Conservation (phyloP, 2,113 vertebrate genomes). For the Cynocephalus volans region DNA sequence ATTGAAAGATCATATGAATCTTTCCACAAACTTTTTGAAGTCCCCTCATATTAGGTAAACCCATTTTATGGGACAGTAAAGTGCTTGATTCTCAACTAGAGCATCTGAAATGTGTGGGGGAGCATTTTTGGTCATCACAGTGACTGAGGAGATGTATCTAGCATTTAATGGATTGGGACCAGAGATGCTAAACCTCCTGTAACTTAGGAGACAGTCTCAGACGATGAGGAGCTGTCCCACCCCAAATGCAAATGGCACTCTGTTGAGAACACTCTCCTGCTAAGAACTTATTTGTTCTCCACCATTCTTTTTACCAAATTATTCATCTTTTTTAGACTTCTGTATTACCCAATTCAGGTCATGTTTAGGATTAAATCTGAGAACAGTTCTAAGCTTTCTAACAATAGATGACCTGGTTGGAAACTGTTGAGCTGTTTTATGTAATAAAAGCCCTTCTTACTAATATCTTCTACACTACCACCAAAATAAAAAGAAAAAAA, state of each 20-base stretch:
- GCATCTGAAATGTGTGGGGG: not conserved
- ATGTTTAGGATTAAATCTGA: not conserved
- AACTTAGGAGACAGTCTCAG: not conserved
- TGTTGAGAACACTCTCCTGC: not conserved
- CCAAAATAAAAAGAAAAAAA: not conserved
- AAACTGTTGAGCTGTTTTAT: not conserved
- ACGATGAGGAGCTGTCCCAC: not conserved
- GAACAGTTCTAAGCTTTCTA: not conserved
- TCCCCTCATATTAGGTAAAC: too few relatives aligned
- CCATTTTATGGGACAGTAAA: not conserved
- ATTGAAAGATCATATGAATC: too few relatives aligned
- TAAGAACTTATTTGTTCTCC: not conserved
- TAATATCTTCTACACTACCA: not conserved
- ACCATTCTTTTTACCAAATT: not conserved
- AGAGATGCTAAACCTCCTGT: not conserved
- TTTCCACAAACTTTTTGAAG: too few relatives aligned
- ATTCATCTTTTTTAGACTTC: not conserved
- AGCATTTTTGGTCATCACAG: not conserved
- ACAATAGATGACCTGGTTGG: not conserved
- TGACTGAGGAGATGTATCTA: not conserved
- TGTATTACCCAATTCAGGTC: not conserved
- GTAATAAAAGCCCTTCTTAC: not conserved
- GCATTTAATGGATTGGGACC: not conserved
- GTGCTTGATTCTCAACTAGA: not conserved
- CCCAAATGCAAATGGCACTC: not conserved